phyloP scores from a whole-genome alignment of 2,797 vertebrate genomes.

The Valencia hispanica region DNA sequence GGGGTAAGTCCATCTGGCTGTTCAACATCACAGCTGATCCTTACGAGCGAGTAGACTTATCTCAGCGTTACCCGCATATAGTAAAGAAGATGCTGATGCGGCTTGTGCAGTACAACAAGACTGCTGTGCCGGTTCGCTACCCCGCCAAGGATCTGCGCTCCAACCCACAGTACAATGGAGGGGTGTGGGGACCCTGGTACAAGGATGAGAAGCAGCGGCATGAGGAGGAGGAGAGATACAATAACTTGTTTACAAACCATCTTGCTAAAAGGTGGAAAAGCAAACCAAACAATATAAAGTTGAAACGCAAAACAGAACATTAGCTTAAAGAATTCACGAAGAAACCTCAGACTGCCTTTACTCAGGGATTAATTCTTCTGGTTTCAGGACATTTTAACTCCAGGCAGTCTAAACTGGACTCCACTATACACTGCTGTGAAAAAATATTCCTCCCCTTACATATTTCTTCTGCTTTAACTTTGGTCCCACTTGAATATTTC shows the following conservation, averaged over 20 bases:
- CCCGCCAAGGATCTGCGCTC: constrained; percentile 93
- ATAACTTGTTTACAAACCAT: constrained; percentile 76
- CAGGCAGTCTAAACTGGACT: constrained; percentile 41
- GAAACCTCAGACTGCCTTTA: constrained; percentile 44
- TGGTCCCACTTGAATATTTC: constrained; percentile 44
- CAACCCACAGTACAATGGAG: constrained; percentile 94
- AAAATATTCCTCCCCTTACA: constrained; percentile 22
- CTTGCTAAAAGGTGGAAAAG: constrained; percentile 72
- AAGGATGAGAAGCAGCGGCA: constrained; percentile 86
- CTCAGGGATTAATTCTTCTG: constrained; percentile 78
- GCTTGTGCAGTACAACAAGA: constrained; percentile 91
- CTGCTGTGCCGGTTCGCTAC: constrained; percentile 92
- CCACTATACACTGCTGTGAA: constrained; percentile 47
- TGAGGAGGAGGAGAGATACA: constrained; percentile 57
- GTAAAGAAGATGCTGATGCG: constrained; percentile 90
- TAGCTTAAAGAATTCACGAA: constrained; percentile 51
- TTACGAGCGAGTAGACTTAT: constrained; percentile 93
- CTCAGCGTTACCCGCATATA: constrained; percentile 85
- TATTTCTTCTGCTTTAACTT: neutral
- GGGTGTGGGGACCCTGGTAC: constrained; percentile 97
- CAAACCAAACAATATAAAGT: constrained; percentile 72
- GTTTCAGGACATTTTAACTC: constrained; percentile 48
- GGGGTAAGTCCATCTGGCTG: constrained; percentile 93
- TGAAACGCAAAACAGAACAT: constrained; percentile 64
- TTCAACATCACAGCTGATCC: constrained; percentile 98